Evolutionary conservation across 2,888 invertebrate species (phyloP).

Genomic region (Euphydryas editha): DNA sequence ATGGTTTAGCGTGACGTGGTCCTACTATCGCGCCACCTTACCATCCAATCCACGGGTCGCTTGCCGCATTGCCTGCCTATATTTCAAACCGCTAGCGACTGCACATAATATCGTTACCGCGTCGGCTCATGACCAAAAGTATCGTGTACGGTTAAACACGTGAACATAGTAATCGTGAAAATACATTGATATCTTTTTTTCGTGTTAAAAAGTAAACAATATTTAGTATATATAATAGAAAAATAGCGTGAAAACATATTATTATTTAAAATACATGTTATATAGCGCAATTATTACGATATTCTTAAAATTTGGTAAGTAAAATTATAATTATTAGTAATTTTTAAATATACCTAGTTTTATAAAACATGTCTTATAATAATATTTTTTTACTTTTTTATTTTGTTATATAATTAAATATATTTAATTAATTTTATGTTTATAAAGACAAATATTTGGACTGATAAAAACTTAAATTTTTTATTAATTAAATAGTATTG

Average conservation of each 20-base stretch:
- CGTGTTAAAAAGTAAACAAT: conserved; percentile 11
- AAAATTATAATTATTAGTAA: background rate
- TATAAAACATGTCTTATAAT: too few species aligned
- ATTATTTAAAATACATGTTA: conserved; percentile 5
- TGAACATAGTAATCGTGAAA: conserved; percentile 18
- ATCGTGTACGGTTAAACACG: conserved; percentile 14
- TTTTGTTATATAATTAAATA: too few species aligned
- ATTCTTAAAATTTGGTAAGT: conserved; percentile 9
- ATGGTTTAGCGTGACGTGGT: conserved; percentile 66
- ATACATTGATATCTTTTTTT: background rate
- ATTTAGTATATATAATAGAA: conserved; percentile 14
- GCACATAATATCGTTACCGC: conserved; percentile 22
- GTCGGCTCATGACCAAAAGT: conserved; percentile 19
- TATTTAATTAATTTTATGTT: too few species aligned
- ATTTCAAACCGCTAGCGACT: conserved; percentile 25
- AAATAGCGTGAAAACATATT: background rate
- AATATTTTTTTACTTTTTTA: too few species aligned
- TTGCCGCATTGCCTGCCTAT: conserved; percentile 44
- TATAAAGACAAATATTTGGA: too few species aligned
- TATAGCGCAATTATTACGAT: conserved; percentile 2
- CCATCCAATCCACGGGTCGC: conserved; percentile 62
- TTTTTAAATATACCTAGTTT: background rate
- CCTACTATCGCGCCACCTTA: conserved; percentile 73
- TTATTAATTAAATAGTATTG: too few species aligned
- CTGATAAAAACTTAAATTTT: too few species aligned